phyloP scores from a whole-genome alignment of 2,888 invertebrate genomes.

The Branchinecta sandiegonensis region DNA sequence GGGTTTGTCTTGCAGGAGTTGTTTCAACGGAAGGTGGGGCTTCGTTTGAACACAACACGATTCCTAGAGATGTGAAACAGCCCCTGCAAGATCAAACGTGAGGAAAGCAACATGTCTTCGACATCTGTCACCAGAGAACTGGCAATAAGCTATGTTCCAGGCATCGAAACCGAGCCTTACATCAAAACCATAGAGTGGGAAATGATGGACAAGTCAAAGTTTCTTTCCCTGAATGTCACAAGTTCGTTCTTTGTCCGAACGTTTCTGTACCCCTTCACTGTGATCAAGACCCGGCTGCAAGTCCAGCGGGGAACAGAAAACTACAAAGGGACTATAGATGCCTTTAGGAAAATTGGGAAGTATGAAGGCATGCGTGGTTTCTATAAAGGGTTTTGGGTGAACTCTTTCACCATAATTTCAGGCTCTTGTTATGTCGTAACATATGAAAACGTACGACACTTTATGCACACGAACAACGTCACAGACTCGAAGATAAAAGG shows the following conservation, averaged over 20 bases:
- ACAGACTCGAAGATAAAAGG: slow-evolving; percentile 51
- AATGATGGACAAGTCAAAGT: slow-evolving; percentile 93
- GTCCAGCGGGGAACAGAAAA: slow-evolving; percentile 33
- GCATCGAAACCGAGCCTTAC: slow-evolving; percentile 24
- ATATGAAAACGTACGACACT: slow-evolving; percentile 75
- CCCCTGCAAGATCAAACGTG: too few species aligned
- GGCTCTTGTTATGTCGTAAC: slow-evolving; percentile 85
- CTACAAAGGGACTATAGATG: slow-evolving; percentile 56
- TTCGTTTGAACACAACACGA: too few species aligned
- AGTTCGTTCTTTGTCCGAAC: slow-evolving; percentile 64
- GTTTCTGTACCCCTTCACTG: slow-evolving; percentile 74
- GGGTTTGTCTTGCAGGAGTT: too few species aligned
- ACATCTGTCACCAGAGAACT: not conserved
- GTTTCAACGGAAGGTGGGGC: too few species aligned
- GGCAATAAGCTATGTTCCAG: slow-evolving; percentile 1
- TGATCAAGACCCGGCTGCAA: slow-evolving; percentile 88
- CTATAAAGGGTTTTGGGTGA: slow-evolving; percentile 84
- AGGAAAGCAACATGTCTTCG: not conserved
- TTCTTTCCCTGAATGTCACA: slow-evolving; percentile 77
- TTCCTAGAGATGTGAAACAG: too few species aligned
- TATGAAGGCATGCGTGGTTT: slow-evolving; percentile 71
- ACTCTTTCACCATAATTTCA: slow-evolving; percentile 59
- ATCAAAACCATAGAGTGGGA: slow-evolving; percentile 80
- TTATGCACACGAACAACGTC: slow-evolving; percentile 51
- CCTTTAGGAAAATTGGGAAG: slow-evolving; percentile 67